Evolutionary conservation across 1,140 invertebrate species (phyloP).

Genomic region (Hycleus phaleratus): DNA sequence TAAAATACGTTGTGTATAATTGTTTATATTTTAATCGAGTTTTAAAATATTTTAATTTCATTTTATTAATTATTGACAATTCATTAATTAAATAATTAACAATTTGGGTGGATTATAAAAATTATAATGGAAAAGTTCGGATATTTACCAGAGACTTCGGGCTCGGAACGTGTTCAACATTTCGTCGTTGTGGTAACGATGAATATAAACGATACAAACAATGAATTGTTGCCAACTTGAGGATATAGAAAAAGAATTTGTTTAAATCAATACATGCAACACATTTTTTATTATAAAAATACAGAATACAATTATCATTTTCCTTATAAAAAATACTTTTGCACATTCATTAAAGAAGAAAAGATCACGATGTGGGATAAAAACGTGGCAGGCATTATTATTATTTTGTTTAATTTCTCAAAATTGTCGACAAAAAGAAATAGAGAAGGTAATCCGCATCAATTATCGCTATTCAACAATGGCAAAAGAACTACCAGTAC

Average conservation of each 20-base stretch:
- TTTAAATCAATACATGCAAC: conserved; percentile 26
- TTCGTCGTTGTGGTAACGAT: conserved; percentile 9
- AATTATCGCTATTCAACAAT: conserved; percentile 38
- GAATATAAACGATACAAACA: conserved; percentile 22
- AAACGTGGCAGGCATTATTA: background rate
- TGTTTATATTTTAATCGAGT: background rate
- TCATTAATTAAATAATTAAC: too few species aligned
- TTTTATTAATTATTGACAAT: too few species aligned
- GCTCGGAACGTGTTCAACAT: conserved; percentile 28
- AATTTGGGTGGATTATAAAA: background rate
- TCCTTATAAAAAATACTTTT: conserved; percentile 40
- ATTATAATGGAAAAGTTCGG: too few species aligned
- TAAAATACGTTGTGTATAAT: background rate
- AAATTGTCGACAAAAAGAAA: background rate
- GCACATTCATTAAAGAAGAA: conserved; percentile 22
- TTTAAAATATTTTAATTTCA: too few species aligned
- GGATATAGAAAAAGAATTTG: conserved; percentile 9
- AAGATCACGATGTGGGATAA: conserved; percentile 6
- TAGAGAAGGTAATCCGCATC: background rate
- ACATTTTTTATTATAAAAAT: conserved; percentile 40
- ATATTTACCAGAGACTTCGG: conserved; percentile 28
- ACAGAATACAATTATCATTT: conserved; percentile 38
- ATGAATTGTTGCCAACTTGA: conserved; percentile 10
- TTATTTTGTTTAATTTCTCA: background rate
- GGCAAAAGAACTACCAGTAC: conserved; percentile 51